phyloP scores from a whole-genome alignment of 2,113 vertebrate species.

The Apteryx mantelli region DNA sequence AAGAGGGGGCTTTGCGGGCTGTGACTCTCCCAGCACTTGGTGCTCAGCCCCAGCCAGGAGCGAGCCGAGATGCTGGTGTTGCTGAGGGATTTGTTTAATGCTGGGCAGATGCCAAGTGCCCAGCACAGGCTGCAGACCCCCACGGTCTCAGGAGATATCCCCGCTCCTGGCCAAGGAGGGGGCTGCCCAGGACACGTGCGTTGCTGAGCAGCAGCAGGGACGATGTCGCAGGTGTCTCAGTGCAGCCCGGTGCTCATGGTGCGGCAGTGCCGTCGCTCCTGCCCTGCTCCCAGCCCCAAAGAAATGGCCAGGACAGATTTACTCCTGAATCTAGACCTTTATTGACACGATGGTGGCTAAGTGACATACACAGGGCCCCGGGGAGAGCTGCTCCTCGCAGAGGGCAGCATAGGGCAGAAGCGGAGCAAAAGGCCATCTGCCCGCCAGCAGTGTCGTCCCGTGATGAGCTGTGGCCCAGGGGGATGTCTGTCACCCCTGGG shows the following conservation, averaged over 20 bases:
- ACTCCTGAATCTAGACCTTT: background rate
- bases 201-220: background rate
- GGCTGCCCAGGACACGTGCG: accelerated
- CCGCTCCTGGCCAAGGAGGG: background rate
- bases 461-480: accelerated
- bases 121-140: background rate
- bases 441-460: background rate
- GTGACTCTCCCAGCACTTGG: too few species aligned
- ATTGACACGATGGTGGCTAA: background rate
- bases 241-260: too few species aligned
- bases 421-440: background rate
- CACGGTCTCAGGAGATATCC: background rate
- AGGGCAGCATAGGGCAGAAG: background rate
- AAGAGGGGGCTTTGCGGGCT: too few species aligned
- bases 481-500: accelerated
- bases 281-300: background rate
- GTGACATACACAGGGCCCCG: background rate
- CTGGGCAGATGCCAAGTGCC: too few species aligned
- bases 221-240: accelerated
- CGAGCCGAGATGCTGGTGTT: background rate
- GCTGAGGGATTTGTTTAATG: accelerated
- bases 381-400: too few species aligned
- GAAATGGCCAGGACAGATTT: background rate
- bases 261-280: background rate
- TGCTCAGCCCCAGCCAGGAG: too few species aligned